phyloP scores from a whole-genome alignment of 1,140 invertebrate species.

The Doryteuthis pealeii region DNA sequence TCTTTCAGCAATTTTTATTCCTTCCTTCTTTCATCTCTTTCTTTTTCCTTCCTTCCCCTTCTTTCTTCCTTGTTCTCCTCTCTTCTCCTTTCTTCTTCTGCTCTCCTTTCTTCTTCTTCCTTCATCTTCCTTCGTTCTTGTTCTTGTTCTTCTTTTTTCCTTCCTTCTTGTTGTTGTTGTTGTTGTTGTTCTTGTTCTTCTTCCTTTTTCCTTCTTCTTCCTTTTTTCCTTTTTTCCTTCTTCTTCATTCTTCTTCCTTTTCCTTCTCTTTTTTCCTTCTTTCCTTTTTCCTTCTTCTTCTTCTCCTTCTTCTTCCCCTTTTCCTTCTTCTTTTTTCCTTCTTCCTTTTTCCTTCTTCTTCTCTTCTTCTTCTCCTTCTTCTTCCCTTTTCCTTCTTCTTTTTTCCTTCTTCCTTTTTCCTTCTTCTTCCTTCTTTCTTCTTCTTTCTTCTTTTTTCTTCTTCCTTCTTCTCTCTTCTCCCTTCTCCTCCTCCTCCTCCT shows the following conservation, averaged over 20 bases:
- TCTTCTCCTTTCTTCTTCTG: neutral
- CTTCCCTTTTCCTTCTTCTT: conserved; percentile 3
- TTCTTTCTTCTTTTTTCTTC: neutral
- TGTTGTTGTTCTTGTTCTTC: no score
- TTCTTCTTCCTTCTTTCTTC: neutral
- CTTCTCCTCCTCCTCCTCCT: neutral
- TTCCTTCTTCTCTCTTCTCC: neutral
- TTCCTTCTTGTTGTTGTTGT: conserved; percentile 21
- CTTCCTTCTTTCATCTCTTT: no score
- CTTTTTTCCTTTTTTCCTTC: conserved; percentile 14
- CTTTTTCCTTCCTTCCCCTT: no score
- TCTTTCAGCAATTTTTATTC: no score
- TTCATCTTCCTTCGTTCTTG: conserved; percentile 14
- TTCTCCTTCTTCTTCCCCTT: neutral
- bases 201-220: conserved; percentile 12
- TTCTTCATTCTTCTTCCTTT: conserved; percentile 19
- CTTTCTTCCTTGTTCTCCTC: no score
- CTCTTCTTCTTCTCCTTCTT: neutral
- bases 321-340: neutral
- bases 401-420: neutral
- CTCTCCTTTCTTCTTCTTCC: conserved; percentile 18
- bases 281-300: conserved; percentile 1
- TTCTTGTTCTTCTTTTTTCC: conserved; percentile 14
- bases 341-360: neutral
- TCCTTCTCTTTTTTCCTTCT: conserved; percentile 15